These are phyloP conservation scores for Laupala kohalensis DNA, from an alignment of 1,140 invertebrate species.

Conservation along the genomic window DNA sequence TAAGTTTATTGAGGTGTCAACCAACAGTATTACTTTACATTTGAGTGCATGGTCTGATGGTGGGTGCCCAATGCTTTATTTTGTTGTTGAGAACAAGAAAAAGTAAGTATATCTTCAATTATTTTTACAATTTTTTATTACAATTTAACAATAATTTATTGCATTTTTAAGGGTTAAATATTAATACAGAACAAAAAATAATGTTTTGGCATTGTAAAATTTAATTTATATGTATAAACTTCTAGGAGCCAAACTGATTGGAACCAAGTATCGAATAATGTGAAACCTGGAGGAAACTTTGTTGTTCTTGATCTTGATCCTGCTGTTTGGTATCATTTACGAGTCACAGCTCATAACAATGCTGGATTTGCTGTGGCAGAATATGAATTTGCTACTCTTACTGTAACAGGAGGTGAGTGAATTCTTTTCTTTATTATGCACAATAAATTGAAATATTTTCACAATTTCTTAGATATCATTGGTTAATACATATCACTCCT, in stretches of 20 bases:
- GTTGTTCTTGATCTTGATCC: slow-evolving; percentile 83
- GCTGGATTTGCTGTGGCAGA: slow-evolving; percentile 87
- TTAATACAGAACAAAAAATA: background rate
- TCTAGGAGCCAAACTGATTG: slow-evolving; percentile 46
- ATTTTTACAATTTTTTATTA: background rate
- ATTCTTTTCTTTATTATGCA: too few species aligned
- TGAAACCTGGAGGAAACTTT: slow-evolving; percentile 79
- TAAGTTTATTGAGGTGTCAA: slow-evolving; percentile 83
- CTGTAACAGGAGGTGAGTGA: slow-evolving; percentile 72
- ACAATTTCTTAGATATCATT: too few species aligned
- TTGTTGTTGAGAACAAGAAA: slow-evolving; percentile 90
- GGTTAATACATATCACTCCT: background rate
- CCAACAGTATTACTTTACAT: slow-evolving; percentile 80
- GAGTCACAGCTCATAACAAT: slow-evolving; percentile 90
- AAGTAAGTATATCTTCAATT: slow-evolving; percentile 42
- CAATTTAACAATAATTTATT: background rate
- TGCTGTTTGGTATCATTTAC: slow-evolving; percentile 80
- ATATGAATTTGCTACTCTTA: slow-evolving; percentile 89
- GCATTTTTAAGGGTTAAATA: background rate
- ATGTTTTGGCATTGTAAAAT: background rate
- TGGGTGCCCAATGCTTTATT: slow-evolving; percentile 90
- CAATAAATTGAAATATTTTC: too few species aligned
- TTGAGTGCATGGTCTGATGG: slow-evolving; percentile 87
- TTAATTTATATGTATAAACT: background rate
- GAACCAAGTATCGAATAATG: slow-evolving; percentile 86